Conservation (phyloP, 2,888 invertebrate genomes). For the Horisme vitalbata region DNA sequence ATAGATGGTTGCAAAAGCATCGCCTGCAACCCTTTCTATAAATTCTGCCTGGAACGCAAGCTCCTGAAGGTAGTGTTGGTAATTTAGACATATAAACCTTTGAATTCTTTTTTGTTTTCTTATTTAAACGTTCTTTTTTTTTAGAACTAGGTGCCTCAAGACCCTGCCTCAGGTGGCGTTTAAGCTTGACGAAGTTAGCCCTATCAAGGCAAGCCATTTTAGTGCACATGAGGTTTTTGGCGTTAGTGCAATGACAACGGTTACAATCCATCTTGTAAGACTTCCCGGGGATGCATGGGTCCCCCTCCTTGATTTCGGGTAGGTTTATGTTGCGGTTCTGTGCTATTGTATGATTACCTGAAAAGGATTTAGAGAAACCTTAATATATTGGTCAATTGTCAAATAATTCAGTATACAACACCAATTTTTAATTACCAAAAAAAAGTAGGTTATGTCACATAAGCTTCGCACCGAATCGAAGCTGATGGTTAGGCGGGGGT, state of each 20-base stretch:
- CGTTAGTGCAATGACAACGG: constrained; percentile 52
- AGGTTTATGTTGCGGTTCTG: constrained; percentile 24
- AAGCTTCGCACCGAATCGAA: too few relatives aligned
- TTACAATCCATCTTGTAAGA: constrained; percentile 62
- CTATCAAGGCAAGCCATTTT: constrained; percentile 56
- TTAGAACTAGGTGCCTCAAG: too few relatives aligned
- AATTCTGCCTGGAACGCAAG: constrained; percentile 54
- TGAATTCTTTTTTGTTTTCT: too few relatives aligned
- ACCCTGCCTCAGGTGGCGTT: not conserved
- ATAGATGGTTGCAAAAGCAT: constrained; percentile 52
- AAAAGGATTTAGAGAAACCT: too few relatives aligned
- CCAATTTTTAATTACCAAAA: too few relatives aligned
- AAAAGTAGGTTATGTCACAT: too few relatives aligned
- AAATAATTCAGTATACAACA: too few relatives aligned
- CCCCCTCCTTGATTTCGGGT: constrained; percentile 49
- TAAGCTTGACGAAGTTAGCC: not conserved
- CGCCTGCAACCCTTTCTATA: constrained; percentile 48
- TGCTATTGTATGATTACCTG: constrained; percentile 36
- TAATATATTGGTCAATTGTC: too few relatives aligned
- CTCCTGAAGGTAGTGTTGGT: constrained; percentile 28
- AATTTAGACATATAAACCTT: too few relatives aligned
- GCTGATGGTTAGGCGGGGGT: too few relatives aligned
- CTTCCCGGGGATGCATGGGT: constrained; percentile 49
- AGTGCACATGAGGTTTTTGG: constrained; percentile 58
- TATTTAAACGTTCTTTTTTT: too few relatives aligned